Evolutionary conservation across 1,140 invertebrate genomes (phyloP), one percentile per base, ranked within the genome.

Genomic region (Eueides isabella): DNA sequence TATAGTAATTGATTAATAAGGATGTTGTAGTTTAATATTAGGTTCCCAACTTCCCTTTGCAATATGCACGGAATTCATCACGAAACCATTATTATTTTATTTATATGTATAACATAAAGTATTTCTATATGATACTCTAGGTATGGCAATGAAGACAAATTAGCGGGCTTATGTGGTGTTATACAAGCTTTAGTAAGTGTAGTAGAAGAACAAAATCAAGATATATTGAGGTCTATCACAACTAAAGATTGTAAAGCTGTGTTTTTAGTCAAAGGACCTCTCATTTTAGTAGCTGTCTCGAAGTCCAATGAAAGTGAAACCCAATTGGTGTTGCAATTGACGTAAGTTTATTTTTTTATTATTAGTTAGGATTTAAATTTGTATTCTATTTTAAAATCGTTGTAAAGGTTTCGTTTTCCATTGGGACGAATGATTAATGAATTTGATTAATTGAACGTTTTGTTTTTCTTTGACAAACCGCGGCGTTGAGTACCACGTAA

Each of bases 181-280:
- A 98, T 99, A 94, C 98, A 99, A 93, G 98, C 98, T 5, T 88
- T 99, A 71, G 97, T 99, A 0, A 99, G 98, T 67, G 97, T 99
- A 84, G 96, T 99, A 0, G 96, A 98, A 90, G 96, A 96, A 81
- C 95, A 95, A 71, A 95, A 96, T 73, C 95, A 96, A 77, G 98
- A 98, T 92, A 95, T 95, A 74, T 96, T 99, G 41, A 95, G 96
- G 74, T 97, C 96, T 1, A 97, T 99, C 62, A 95, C 96, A 77
- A 97, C 97, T 0, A 97, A 96, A n/a, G 95, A 97, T 76, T 97
- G 97, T 31, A 96, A 96, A 84, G 97, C 98, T 87, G 98, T 98
- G 2, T 99, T 99, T 91, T 93, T 99, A 44, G 94, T 96, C 2
- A 97, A 97, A 84, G 96, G 97, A 55, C 97, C 98, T 28, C 92